These are phyloP conservation scores for Pollimyrus isidori DNA, from an alignment of 2,113 vertebrate species.

Conservation along the genomic window DNA sequence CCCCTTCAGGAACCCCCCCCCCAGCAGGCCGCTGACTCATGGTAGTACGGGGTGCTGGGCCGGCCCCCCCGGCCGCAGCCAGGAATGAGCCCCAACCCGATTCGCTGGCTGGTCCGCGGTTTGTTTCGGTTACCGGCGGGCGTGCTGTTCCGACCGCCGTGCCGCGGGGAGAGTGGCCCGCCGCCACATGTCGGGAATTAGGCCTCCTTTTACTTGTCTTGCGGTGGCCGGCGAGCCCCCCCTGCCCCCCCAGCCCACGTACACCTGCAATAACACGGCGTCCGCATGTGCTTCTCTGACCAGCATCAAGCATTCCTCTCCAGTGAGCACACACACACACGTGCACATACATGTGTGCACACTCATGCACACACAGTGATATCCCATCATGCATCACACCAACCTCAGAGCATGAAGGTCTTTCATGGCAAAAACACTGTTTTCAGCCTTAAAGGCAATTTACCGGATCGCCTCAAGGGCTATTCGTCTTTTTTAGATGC, in stretches of 20 bases:
- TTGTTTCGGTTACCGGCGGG: neutral
- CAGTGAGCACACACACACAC: neutral
- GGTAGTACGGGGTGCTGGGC: neutral
- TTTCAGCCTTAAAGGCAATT: neutral
- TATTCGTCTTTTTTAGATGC: neutral
- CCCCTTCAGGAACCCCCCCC: neutral
- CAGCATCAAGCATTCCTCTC: neutral
- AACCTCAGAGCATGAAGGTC: neutral
- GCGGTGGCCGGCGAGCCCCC: neutral
- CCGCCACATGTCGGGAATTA: conserved; percentile 2
- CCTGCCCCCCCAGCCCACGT: neutral
- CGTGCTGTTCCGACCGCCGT: neutral
- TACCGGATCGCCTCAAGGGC: neutral
- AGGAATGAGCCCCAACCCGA: neutral
- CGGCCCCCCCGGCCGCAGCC: neutral
- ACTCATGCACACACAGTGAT: neutral
- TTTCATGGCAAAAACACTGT: neutral
- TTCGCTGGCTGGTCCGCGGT: neutral
- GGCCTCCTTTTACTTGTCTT: conserved; percentile 1
- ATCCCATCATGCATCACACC: neutral
- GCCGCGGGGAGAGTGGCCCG: neutral
- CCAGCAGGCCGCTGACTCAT: neutral
- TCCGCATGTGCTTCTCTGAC: neutral
- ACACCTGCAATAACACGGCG: conserved; percentile 16
- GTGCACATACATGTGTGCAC: neutral